These are phyloP conservation scores for Lagocephalus sceleratus DNA, from an alignment of 2,797 vertebrate species.

Conservation along the genomic window DNA sequence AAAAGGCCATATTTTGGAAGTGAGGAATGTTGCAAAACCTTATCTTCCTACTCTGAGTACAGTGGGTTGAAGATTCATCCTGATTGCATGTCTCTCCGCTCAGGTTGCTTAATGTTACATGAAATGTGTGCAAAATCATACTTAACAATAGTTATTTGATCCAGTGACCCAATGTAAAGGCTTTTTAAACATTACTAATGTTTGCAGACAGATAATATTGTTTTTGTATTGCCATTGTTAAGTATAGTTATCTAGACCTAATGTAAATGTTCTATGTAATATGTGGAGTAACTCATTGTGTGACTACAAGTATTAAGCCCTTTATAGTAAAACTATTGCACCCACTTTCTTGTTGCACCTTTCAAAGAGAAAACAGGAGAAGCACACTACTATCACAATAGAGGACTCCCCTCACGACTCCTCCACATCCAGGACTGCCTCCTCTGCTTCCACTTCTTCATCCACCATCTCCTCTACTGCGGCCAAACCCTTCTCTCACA, in stretches of 20 bases:
- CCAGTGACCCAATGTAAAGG: background rate
- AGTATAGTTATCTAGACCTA: background rate
- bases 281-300: too few species aligned
- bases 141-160: slow-evolving; percentile 6
- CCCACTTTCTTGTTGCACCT: background rate
- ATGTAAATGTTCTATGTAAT: background rate
- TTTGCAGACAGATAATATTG: too few species aligned
- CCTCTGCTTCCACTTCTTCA: slow-evolving; percentile 63
- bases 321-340: background rate
- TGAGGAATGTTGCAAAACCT: slow-evolving; percentile 5
- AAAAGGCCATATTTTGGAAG: background rate
- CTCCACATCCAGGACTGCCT: slow-evolving; percentile 70
- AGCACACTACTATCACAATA: slow-evolving; percentile 76
- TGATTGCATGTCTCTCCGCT: slow-evolving; percentile 7
- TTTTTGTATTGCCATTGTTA: too few species aligned
- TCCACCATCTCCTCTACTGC: slow-evolving; percentile 67
- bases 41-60: slow-evolving; percentile 10
- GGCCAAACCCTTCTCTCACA: slow-evolving; percentile 89
- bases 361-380: slow-evolving; percentile 85
- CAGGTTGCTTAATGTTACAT: slow-evolving; percentile 22
- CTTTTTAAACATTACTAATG: too few species aligned
- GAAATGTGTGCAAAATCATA: slow-evolving; percentile 9
- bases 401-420: slow-evolving; percentile 71
- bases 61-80: slow-evolving; percentile 1
- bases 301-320: too few species aligned